Conservation (phyloP, 2,113 vertebrate genomes). For the Anguilla rostrata region DNA sequence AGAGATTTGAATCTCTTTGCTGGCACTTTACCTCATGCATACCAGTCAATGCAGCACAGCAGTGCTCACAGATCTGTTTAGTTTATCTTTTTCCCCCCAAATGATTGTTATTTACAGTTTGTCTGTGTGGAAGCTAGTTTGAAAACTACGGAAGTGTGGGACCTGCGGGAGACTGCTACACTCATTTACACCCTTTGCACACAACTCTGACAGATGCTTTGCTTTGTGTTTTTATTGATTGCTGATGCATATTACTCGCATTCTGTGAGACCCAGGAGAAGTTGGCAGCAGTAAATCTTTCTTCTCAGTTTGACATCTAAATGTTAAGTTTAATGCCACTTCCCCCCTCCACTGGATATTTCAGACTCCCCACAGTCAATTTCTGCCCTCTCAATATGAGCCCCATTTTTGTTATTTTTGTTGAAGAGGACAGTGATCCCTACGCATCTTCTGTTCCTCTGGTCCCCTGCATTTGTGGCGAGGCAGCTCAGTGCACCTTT, state of each 20-base stretch:
- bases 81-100: no score
- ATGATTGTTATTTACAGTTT: no score
- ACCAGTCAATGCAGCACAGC: no score
- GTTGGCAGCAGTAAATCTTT: neutral
- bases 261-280: neutral
- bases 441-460: no score
- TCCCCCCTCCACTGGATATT: neutral
- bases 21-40: no score
- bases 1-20: no score
- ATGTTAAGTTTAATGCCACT: neutral
- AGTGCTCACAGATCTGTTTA: no score
- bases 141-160: neutral
- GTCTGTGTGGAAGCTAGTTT: neutral
- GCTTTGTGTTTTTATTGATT: neutral
- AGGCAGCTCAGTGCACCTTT: no score
- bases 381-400: neutral
- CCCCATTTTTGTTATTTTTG: neutral
- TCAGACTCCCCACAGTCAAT: neutral
- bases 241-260: neutral
- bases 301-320: neutral
- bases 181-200: neutral
- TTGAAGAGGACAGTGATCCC: no score
- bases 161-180: neutral
- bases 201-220: neutral
- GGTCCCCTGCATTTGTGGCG: no score